These are phyloP conservation scores for Numenius phaeopus DNA, from an alignment of 2,797 vertebrate species.

Conservation along the genomic window DNA sequence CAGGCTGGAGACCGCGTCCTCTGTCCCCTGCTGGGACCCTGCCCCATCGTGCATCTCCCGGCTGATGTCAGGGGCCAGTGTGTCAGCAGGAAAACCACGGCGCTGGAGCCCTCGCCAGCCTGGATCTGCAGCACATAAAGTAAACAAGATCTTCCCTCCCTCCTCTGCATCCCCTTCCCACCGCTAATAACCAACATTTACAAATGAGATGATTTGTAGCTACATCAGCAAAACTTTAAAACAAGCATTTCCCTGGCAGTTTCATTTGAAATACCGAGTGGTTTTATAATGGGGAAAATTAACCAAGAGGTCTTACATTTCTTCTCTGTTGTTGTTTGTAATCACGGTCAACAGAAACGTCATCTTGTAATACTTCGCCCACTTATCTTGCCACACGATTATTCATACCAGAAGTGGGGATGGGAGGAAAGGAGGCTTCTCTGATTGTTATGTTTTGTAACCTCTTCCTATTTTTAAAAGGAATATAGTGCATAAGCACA, in stretches of 20 bases:
- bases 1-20: neutral
- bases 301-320: constrained; percentile 26
- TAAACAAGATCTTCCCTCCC: neutral
- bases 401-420: constrained; percentile 32
- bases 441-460: constrained; percentile 9
- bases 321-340: constrained; percentile 57
- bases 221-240: neutral
- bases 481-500: neutral
- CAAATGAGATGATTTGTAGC: neutral
- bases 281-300: constrained; percentile 52
- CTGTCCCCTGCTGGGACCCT: neutral
- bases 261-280: constrained; percentile 15
- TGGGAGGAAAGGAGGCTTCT: neutral
- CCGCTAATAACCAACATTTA: neutral
- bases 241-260: neutral
- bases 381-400: constrained; percentile 37
- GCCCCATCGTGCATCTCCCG: neutral
- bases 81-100: neutral
- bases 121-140: neutral
- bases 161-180: neutral
- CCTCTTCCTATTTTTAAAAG: neutral
- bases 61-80: neutral
- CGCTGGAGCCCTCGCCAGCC: neutral
- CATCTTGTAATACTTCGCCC: constrained; percentile 45
- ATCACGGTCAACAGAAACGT: neutral